Percentiles rank a stretch among this genome's conserved stretches.
These are phyloP conservation scores for Scomberomorus guttatus DNA, from an alignment of 2,797 vertebrate genomes.

Conservation along the genomic window DNA sequence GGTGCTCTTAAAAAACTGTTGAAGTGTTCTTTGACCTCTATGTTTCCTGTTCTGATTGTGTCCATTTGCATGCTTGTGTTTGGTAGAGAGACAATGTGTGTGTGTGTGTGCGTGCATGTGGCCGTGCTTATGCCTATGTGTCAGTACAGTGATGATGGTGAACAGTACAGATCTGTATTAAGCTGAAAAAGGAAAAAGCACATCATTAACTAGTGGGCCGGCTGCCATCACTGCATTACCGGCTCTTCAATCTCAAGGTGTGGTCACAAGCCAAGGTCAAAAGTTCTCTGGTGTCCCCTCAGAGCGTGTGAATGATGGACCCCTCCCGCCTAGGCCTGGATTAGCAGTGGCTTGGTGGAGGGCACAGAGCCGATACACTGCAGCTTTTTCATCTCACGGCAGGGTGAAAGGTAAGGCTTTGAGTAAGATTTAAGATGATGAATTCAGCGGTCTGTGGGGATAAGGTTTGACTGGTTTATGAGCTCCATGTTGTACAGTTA, in stretches of 20 bases:
- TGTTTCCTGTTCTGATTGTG: constrained; percentile 53
- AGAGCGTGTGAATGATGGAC: constrained; percentile 61
- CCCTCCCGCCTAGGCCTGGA: constrained; percentile 26
- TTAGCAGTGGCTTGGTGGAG: constrained; percentile 45
- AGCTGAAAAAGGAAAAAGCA: constrained; percentile 54
- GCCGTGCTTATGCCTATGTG: constrained; percentile 25
- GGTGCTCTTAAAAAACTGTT: constrained; percentile 66
- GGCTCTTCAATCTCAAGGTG: constrained; percentile 69
- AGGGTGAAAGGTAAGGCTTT: constrained; percentile 61
- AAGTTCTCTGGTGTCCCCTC: constrained; percentile 58
- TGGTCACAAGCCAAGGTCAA: constrained; percentile 75
- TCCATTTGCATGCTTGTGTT: background rate
- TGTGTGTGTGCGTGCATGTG: constrained; percentile 9
- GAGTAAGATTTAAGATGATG: constrained; percentile 63
- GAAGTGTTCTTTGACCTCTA: constrained; percentile 74
- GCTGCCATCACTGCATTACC: constrained; percentile 74
- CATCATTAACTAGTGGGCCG: constrained; percentile 75
- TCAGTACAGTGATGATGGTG: constrained; percentile 20
- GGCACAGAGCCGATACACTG: constrained; percentile 35
- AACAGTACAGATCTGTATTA: constrained; percentile 53
- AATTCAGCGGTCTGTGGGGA: constrained; percentile 59
- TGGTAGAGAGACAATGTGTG: constrained; percentile 2
- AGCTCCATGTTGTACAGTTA: constrained; percentile 56
- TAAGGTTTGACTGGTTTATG: constrained; percentile 61
- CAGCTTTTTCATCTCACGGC: constrained; percentile 63